Evolutionary conservation across 2,113 vertebrate species (phyloP), one percentile per base, ranked within the genome.

Genomic region (Paralichthys olivaceus): DNA sequence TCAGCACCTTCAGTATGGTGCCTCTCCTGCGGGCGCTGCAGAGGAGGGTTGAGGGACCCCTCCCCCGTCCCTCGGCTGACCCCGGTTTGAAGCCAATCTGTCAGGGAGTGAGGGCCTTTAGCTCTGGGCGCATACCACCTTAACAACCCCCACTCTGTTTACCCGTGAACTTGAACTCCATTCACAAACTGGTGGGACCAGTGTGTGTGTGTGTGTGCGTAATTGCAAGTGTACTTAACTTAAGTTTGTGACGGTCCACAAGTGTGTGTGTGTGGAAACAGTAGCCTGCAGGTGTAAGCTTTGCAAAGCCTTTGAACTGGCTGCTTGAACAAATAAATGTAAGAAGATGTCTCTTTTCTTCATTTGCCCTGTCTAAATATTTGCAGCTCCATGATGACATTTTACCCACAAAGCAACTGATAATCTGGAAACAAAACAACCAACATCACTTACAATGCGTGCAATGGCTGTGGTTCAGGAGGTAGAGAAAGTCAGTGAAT

Each of bases 161-260:
- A 73, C 65, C 87, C 84, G 79, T 88, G 85, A 91, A 90, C 86
- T 88, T 93, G 87, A 88, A 86, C 88, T 81, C 55, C 74, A 81
- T 86, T 90, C 82, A 89, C 74, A 87, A 82, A 83, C 69, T 63
- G 69, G 79, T 75, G 1, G 1, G 20, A 63, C 76, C 32, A n/a
- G 55, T 62, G 1, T 1, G 53, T 13, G 57, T 56, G 63, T 65
- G 37, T 54, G 34, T 72, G 47, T 58, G 37, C 40, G 14, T 66
- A 25, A 64, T 22, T 71, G 47, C 57, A n/a, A 29, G 40, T 23
- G 26, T 40, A 43, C 3, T 8, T 1, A 54, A 22, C 7, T 22
- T 54, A 49, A 19, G n/a, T 22, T 7, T 54, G 23, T 69, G 26
- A 55, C 25, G 2, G 40, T 13, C 40, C 40, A n/a, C n/a, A n/a